Base-by-base conservation (phyloP, 2,888 invertebrate species). In the Cryptus viduatorius region DNA sequence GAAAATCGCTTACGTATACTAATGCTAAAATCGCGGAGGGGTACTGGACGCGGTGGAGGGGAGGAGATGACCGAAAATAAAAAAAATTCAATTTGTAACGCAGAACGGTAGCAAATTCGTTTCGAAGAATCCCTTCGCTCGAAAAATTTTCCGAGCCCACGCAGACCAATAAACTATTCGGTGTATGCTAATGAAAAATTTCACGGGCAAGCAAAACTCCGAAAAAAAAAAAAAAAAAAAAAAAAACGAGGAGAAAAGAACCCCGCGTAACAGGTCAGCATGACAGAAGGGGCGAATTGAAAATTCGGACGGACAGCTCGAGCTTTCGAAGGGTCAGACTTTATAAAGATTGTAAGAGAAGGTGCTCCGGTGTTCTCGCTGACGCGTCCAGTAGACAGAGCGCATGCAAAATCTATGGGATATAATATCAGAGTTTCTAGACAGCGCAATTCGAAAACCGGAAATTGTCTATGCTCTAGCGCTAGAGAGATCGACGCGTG, bases 81-180 rank as follows among this genome's bases (percentile, higher is more conserved):
- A 37, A 37, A 69, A 76, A 76, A 79, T 72, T 71, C 73, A 68
- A 82, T 61, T 48, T 48, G 73, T 82, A 76, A 56, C 76, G 65
- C 68, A 75, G 79, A 88, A 79, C 71, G 56, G 83, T 50, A 68
- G 72, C 87, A 84, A 77, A 69, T 64, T 64, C 37, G 69, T 80
- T 77, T 48, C 53, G 56, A 46, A 75, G 42, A 46, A 61, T 29
- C 61, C 24, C 29, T 61, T 29, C 7, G 31, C 24, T 24, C 24
- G 24, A 24, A 31, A 5, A 4, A 31, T 29, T 61, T 31, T 5
- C 19, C 7, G 2, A 53, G n/a, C 48, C 37, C 37, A 37, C 37
- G 37, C 46, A 12, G 46, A 48, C 46, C 14, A 14, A 3, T 14
- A 48, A 48, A 14, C 46, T 12, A 10, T 48, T 4, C 46, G 14